Base-by-base conservation (phyloP, 2,888 invertebrate genomes). In the Athalia cordata region DNA sequence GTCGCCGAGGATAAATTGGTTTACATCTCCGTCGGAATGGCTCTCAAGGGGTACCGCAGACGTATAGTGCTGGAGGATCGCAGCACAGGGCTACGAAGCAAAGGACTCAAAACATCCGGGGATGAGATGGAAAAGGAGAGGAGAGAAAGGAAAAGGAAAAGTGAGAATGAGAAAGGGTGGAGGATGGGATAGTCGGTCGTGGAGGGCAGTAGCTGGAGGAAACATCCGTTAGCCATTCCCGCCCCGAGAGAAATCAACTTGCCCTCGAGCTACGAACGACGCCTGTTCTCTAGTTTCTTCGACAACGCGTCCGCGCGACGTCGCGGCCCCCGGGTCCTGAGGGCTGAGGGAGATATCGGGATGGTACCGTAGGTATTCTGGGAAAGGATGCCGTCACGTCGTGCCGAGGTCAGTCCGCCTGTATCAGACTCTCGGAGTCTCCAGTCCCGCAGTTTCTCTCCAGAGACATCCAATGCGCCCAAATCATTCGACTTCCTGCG, bases 231-330 rank as follows among this genome's bases (percentile, higher is more conserved):
- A 82, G 81, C 75, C 79, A 64, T 80, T 80, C 79, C 62, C 81
- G 80, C 82, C 86, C 84, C 85, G 79, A 77, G 86, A 86, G 86
- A 86, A 86, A 86, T 86, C 85, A 86, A 83, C 82, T 82, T 80
- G 81, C 81, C 78, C 81, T 80, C 80, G 79, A 80, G 76, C 79
- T 79, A 79, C 80, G 79, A 81, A 81, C 80, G 82, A 83, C 80
- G 80, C 78, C 80, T 55, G 77, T 81, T 82, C 82, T 83, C 81
- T 72, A 77, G 80, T 83, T 84, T 81, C 82, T 84, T 82, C 81
- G 80, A 82, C 82, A 81, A 78, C 66, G 61, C 67, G 67, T 72
- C 50, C 64, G 45, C 75, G 47, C 75, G 59, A 45, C 45, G 9
- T 59, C 47, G 52, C 59, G 15, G 62, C 49, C 49, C 59, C 59